A percentile compares a stretch with the other conserved stretches of the same genome.
Evolutionary conservation across 2,113 vertebrate genomes (phyloP).

Genomic region (Laticauda colubrina): DNA sequence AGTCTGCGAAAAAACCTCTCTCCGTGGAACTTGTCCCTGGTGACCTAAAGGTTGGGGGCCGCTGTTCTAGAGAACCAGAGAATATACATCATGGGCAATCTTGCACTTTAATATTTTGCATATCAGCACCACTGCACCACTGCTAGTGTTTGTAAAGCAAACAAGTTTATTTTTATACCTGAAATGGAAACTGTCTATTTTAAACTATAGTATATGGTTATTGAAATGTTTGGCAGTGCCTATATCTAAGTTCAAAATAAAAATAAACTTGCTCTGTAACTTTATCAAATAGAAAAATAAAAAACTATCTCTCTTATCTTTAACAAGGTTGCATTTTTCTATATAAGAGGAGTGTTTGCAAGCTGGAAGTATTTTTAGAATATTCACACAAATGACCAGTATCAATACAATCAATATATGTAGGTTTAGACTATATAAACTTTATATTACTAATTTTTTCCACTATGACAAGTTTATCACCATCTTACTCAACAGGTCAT

Average conservation of each 20-base stretch:
- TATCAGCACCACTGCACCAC: neutral
- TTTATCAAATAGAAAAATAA: slow-evolving; percentile 18
- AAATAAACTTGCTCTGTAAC: slow-evolving; percentile 42
- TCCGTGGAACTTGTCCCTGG: no score
- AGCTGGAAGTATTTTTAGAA: neutral
- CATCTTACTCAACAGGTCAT: neutral
- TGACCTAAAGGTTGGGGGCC: no score
- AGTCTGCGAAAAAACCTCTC: no score
- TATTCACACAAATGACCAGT: neutral
- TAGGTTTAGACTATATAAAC: neutral
- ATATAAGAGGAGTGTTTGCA: neutral
- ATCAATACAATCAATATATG: neutral
- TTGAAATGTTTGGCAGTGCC: slow-evolving; percentile 40
- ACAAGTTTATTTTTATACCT: neutral
- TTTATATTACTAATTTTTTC: neutral
- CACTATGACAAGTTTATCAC: neutral
- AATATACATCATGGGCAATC: neutral
- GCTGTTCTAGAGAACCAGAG: neutral
- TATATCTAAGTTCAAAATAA: slow-evolving; percentile 39
- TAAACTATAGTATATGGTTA: slow-evolving; percentile 38
- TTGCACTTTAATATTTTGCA: neutral
- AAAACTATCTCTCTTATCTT: neutral
- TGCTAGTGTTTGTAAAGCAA: slow-evolving; percentile 8
- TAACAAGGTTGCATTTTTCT: neutral
- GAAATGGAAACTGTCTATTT: slow-evolving; percentile 41